A percentile compares a stretch with the other conserved stretches of the same genome.
Conservation (phyloP, 2,888 invertebrate genomes). For the Tholera decimalis region DNA sequence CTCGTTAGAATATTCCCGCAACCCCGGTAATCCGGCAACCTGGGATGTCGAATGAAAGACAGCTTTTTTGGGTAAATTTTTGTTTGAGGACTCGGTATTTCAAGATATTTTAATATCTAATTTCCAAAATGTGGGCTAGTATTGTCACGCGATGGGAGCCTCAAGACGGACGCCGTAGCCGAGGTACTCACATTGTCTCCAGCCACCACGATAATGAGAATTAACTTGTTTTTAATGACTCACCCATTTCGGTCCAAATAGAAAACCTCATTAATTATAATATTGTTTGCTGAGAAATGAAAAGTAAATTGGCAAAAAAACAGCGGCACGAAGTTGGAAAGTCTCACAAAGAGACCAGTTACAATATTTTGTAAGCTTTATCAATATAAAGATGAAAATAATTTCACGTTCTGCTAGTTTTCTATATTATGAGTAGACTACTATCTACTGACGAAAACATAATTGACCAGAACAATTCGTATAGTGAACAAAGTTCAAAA, state of each 20-base stretch:
- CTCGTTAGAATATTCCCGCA: too few relatives aligned
- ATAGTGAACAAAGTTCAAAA: too few relatives aligned
- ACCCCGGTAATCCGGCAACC: too few relatives aligned
- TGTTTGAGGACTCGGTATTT: too few relatives aligned
- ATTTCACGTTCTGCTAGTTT: neutral
- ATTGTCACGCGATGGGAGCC: too few relatives aligned
- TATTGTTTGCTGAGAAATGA: constrained; percentile 19
- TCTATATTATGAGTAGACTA: neutral
- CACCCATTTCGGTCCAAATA: neutral
- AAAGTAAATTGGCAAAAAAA: constrained; percentile 1
- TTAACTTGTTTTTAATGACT: constrained; percentile 26
- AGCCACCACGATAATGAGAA: neutral
- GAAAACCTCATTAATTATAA: constrained; percentile 29
- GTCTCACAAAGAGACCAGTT: constrained; percentile 14
- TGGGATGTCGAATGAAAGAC: too few relatives aligned
- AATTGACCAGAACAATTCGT: too few relatives aligned
- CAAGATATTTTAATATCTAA: too few relatives aligned
- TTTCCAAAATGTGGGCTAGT: too few relatives aligned
- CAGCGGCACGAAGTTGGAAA: neutral
- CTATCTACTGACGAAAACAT: too few relatives aligned
- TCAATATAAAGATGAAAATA: neutral
- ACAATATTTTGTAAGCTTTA: neutral
- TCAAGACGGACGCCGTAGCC: too few relatives aligned
- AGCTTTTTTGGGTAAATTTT: too few relatives aligned
- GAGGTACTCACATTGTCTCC: neutral